Conservation (phyloP, 2,113 vertebrate genomes). For the Mesembrinibis cayennensis region DNA sequence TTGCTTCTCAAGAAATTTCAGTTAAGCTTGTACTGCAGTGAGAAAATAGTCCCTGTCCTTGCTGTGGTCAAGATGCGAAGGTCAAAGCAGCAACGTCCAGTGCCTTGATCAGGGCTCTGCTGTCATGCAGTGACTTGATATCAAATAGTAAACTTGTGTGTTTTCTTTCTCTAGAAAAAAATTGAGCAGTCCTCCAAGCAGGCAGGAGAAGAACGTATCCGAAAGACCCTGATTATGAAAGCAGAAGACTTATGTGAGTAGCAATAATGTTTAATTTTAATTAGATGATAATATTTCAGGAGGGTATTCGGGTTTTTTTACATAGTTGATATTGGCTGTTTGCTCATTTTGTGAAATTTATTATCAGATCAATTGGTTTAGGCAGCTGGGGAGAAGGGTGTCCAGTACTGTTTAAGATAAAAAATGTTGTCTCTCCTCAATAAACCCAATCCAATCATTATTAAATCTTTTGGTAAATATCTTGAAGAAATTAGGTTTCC, state of each 20-base stretch:
- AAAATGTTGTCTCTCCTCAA: constrained; percentile 2
- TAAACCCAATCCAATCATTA: constrained; percentile 47
- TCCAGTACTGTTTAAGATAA: neutral
- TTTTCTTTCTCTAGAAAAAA: neutral
- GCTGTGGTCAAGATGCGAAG: fast-evolving
- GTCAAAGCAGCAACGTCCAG: fast-evolving
- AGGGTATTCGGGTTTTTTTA: neutral
- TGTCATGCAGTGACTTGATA: fast-evolving
- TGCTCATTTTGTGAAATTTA: constrained; percentile 1
- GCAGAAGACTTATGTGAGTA: neutral
- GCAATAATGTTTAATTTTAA: neutral
- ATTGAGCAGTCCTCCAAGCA: fast-evolving
- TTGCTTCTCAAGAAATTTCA: neutral
- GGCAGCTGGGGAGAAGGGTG: neutral
- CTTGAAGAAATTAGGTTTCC: constrained; percentile 25
- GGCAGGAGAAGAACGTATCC: neutral
- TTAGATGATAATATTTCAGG: neutral
- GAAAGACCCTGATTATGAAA: neutral
- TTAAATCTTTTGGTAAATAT: constrained; percentile 52
- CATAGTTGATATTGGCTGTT: neutral
- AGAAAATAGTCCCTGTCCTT: fast-evolving
- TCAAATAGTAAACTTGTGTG: fast-evolving
- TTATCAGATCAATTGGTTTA: neutral
- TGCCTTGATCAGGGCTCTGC: neutral
- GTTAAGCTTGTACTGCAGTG: fast-evolving